Percentiles rank a stretch among this genome's conserved stretches.
Evolutionary conservation across 2,888 invertebrate genomes (phyloP).

Genomic region (Calephelis perditalis): DNA sequence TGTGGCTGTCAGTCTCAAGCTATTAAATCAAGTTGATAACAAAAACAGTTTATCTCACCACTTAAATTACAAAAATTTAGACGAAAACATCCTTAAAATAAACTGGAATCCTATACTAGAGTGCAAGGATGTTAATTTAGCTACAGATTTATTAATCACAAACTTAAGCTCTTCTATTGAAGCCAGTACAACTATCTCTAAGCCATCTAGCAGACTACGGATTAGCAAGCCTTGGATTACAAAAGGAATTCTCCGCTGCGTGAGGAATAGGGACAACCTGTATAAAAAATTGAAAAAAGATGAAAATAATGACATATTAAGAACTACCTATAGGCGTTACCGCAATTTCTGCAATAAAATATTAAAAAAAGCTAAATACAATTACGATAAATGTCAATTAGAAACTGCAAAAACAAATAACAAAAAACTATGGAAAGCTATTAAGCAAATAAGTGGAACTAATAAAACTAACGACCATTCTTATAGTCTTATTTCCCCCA

Average conservation of each 20-base stretch:
- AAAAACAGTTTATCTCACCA: neutral
- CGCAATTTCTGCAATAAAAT: constrained; percentile 17
- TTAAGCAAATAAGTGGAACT: neutral
- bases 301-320: constrained; percentile 15
- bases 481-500: neutral
- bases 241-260: constrained; percentile 13
- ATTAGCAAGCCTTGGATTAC: constrained; percentile 19
- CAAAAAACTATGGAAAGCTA: constrained; percentile 10
- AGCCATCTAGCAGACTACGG: neutral
- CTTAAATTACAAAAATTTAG: neutral
- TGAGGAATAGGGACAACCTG: constrained; percentile 11
- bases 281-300: constrained; percentile 17
- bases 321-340: constrained; percentile 12
- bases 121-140: neutral
- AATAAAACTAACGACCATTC: neutral
- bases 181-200: constrained; percentile 25
- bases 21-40: neutral
- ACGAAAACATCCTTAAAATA: neutral
- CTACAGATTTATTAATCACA: neutral
- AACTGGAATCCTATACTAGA: neutral
- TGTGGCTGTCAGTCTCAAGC: neutral
- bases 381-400: constrained; percentile 13
- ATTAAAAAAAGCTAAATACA: constrained; percentile 8
- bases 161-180: neutral
- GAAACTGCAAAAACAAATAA: constrained; percentile 3